phyloP scores from a whole-genome alignment of 1,140 invertebrate species.

The Drosophila ohnishii region DNA sequence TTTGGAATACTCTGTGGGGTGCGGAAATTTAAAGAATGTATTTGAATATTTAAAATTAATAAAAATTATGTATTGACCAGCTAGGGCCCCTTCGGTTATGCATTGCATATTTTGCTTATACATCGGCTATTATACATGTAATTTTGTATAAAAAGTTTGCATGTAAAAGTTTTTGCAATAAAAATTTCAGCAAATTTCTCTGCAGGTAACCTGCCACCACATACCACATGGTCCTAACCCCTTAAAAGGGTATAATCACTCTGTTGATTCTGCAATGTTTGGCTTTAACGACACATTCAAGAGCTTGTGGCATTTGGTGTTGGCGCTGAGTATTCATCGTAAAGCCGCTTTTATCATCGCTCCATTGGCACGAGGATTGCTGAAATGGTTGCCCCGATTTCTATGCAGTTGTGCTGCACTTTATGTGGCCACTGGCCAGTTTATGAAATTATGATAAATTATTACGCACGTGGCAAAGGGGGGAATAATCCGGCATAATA shows the following conservation, averaged over 20 bases:
- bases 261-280: constrained; percentile 28
- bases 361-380: constrained; percentile 16
- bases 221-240: too few relatives aligned
- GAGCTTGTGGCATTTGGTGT: constrained; percentile 24
- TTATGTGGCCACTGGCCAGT: constrained; percentile 10
- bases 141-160: too few relatives aligned
- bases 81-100: too few relatives aligned
- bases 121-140: too few relatives aligned
- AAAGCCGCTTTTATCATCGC: constrained; percentile 28
- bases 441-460: constrained; percentile 38
- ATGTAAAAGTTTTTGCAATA: too few relatives aligned
- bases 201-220: too few relatives aligned
- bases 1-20: neutral
- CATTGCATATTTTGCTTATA: too few relatives aligned
- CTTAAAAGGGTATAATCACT: constrained; percentile 8
- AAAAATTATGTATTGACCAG: too few relatives aligned
- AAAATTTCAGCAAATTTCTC: too few relatives aligned
- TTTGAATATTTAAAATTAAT: too few relatives aligned
- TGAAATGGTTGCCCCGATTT: constrained; percentile 7
- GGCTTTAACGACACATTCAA: constrained; percentile 27
- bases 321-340: constrained; percentile 29
- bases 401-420: neutral
- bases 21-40: neutral
- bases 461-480: constrained; percentile 17
- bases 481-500: constrained; percentile 37